Evolutionary conservation across 2,113 vertebrate species (phyloP).

Genomic region (Hydrolagus affinis): DNA sequence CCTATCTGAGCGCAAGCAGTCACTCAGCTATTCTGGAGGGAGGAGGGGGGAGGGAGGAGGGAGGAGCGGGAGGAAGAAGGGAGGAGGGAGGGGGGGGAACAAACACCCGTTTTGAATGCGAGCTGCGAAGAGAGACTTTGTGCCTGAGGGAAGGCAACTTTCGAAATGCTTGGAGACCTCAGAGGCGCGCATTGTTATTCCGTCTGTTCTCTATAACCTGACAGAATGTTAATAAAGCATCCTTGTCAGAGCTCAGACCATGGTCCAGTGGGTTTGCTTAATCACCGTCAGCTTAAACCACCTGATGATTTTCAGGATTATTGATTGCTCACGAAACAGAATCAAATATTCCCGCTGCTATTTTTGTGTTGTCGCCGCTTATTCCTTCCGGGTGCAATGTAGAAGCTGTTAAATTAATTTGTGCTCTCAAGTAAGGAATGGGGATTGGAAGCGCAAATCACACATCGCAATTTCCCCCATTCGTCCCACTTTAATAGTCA

Average conservation of each 20-base stretch:
- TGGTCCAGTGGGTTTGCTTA: not conserved
- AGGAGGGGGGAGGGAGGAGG: too few species aligned
- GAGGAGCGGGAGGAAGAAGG: too few species aligned
- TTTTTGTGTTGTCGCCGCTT: too few species aligned
- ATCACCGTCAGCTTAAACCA: not conserved
- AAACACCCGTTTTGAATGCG: conserved; percentile 13
- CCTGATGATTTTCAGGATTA: not conserved
- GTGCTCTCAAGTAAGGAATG: too few species aligned
- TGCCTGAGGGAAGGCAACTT: not conserved
- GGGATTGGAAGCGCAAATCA: not conserved
- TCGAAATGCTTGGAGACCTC: not conserved
- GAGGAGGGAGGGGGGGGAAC: not conserved
- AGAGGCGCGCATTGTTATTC: conserved; percentile 17
- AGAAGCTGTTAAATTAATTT: too few species aligned
- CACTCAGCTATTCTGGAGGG: not conserved
- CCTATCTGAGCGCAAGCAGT: conserved; percentile 26
- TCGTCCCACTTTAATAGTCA: not conserved
- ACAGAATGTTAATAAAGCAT: conserved; percentile 8
- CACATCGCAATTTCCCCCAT: too few species aligned
- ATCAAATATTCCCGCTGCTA: not conserved
- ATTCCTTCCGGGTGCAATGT: too few species aligned
- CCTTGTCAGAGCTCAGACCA: conserved; percentile 1
- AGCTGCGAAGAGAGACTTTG: conserved; percentile 19
- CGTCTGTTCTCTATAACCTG: not conserved
- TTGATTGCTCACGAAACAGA: not conserved